A percentile compares a stretch with the other conserved stretches of the same genome.
Evolutionary conservation across 2,888 invertebrate species (phyloP).

Genomic region (Carterocephalus palaemon): DNA sequence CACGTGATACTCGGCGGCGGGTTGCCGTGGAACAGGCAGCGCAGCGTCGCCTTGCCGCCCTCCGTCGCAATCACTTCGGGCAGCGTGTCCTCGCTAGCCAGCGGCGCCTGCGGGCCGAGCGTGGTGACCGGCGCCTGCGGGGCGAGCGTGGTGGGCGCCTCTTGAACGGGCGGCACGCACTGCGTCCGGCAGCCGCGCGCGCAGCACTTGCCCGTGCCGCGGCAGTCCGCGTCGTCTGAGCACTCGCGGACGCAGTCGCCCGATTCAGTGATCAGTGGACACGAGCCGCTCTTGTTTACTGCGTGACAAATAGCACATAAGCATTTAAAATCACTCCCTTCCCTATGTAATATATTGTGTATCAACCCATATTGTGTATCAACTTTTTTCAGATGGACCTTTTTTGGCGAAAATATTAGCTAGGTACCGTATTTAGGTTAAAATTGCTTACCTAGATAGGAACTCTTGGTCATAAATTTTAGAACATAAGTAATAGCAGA

Average conservation of each 20-base stretch:
- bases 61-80: slow-evolving; percentile 82
- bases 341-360: no score
- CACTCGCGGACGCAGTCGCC: slow-evolving; percentile 84
- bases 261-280: slow-evolving; percentile 73
- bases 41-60: slow-evolving; percentile 85
- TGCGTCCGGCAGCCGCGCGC: slow-evolving; percentile 85
- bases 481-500: no score
- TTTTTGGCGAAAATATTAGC: no score
- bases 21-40: slow-evolving; percentile 86
- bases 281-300: slow-evolving; percentile 80
- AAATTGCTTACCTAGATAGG: no score
- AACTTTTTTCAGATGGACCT: no score
- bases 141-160: slow-evolving; percentile 21
- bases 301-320: slow-evolving; percentile 26
- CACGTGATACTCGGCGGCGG: slow-evolving; percentile 88
- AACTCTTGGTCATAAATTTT: no score
- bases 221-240: slow-evolving; percentile 88
- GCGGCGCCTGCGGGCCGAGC: slow-evolving; percentile 56
- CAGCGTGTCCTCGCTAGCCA: slow-evolving; percentile 64
- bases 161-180: slow-evolving; percentile 78
- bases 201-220: slow-evolving; percentile 89
- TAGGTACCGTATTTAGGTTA: no score
- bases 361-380: no score
- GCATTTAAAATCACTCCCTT: neutral
- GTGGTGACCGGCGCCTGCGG: slow-evolving; percentile 36